Base-by-base conservation (phyloP, 1,140 invertebrate species). In the Dendrolimus punctatus region DNA sequence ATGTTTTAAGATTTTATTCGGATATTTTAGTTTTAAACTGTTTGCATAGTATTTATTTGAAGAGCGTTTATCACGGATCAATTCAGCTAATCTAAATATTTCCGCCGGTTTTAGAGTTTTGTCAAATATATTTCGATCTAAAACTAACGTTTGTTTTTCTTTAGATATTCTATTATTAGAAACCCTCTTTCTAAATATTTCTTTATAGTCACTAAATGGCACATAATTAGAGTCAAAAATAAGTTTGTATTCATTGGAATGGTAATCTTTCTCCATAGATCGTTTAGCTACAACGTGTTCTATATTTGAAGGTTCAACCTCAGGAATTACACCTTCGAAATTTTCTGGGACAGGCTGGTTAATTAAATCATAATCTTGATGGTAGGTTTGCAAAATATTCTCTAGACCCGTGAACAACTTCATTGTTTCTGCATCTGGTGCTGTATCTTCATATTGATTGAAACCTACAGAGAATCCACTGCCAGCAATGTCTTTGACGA, bases 391-490 rank as follows among this genome's bases (percentile, higher is more conserved):
- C 10, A 82, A 60, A 8, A 84, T 61, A 54, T 68, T 72, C 66
- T 85, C 79, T 51, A 85, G 45, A 0, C 78, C 76, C 8, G 66
- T 75, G 56, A 82, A 85, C 48, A 79, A 45, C 64, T 77, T 77
- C 40, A 82, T 71, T 6, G 67, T 69, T 40, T 82, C 73, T 10
- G 62, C 58, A 50, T 82, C 82, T n/a, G 82, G 80, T 38, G 70
- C 57, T 53, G 76, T 76, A 49, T 73, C 79, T 5, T 67, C 60
- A 44, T 79, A 83, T 57, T 79, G 74, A 56, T 80, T 80, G 45
- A 80, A 76, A 36, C 80, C 80, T 36, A 83, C 65, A n/a, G 80
- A 72, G 47, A 82, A 75, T 2, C 82, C 82, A 55, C 73, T 70
- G 0, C 77, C 74, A 60, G 72, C 78, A 40, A 85, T 71, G 43